Evolutionary conservation across 92 coral and sea anemone species (phyloP).

Genomic region (Epizoanthus scotinus): DNA sequence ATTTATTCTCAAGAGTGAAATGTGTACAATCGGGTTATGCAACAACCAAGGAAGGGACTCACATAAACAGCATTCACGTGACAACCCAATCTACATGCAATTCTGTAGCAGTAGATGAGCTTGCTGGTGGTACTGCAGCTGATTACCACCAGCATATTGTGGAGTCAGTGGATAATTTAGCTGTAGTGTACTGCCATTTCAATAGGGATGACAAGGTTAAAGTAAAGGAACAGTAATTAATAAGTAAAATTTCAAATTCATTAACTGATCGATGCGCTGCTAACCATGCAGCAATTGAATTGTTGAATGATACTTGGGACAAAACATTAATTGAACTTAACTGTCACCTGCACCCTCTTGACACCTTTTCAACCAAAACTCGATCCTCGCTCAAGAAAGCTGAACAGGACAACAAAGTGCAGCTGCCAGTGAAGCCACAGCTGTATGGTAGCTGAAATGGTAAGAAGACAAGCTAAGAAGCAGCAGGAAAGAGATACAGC

Average conservation of each 20-base stretch:
- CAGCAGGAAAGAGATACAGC: too few relatives aligned
- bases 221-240: slow-evolving; percentile 5
- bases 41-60: slow-evolving; percentile 10
- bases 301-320: background rate
- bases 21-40: slow-evolving; percentile 4
- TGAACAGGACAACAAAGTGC: background rate
- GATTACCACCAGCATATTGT: slow-evolving; percentile 14
- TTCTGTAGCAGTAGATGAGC: slow-evolving; percentile 14
- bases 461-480: too few relatives aligned
- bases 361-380: background rate
- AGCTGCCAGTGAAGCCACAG: background rate
- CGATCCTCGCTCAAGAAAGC: background rate
- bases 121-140: slow-evolving; percentile 23
- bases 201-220: slow-evolving; percentile 3
- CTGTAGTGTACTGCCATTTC: slow-evolving; percentile 15
- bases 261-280: background rate
- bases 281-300: slow-evolving; percentile 4
- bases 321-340: background rate
- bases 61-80: slow-evolving; percentile 9
- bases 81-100: background rate
- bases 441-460: background rate
- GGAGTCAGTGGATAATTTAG: slow-evolving; percentile 5
- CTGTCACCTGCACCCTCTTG: slow-evolving; percentile 5
- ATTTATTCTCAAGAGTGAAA: slow-evolving; percentile 5
- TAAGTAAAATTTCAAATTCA: background rate